A percentile compares a stretch with the other conserved stretches of the same genome.
Evolutionary conservation across 35 echinoderm and acorn worm species (phyloP).

Genomic region (Lytechinus variegatus): DNA sequence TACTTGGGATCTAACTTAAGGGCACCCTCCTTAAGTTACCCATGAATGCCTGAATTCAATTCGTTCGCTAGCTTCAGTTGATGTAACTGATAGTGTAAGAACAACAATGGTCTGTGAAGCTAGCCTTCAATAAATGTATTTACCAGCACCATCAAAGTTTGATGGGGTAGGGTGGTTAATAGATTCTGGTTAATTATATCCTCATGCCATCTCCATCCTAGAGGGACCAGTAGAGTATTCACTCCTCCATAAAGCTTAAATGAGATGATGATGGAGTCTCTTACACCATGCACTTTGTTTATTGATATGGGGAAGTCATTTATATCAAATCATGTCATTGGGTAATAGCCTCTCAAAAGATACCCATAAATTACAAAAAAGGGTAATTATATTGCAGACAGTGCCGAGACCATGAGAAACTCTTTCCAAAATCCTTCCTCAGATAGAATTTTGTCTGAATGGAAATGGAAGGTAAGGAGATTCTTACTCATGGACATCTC

Average conservation of each 20-base stretch:
- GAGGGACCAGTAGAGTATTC: background rate
- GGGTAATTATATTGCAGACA: background rate
- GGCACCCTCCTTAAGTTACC: background rate
- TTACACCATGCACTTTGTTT: slow-evolving; percentile 18
- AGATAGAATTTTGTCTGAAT: too few relatives aligned
- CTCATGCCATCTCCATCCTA: background rate
- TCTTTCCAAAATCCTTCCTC: background rate
- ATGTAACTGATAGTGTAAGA: slow-evolving; percentile 26
- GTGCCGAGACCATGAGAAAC: background rate
- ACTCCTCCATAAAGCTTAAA: background rate
- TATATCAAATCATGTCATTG: slow-evolving; percentile 6
- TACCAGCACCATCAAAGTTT: slow-evolving; percentile 39
- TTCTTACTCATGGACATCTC: too few relatives aligned
- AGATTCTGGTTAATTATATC: slow-evolving; percentile 44
- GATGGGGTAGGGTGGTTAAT: slow-evolving; percentile 16
- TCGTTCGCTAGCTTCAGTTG: background rate
- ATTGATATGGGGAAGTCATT: slow-evolving; percentile 12
- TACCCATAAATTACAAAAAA: slow-evolving; percentile 14
- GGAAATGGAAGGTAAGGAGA: too few relatives aligned
- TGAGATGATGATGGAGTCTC: background rate
- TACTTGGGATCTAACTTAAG: background rate
- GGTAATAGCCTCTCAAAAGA: slow-evolving; percentile 2
- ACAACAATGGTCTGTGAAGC: slow-evolving; percentile 25
- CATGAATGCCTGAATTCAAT: slow-evolving; percentile 40
- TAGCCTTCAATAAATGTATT: slow-evolving; percentile 48